Conservation (phyloP, 2,888 invertebrate genomes). For the Rapana venosa region DNA sequence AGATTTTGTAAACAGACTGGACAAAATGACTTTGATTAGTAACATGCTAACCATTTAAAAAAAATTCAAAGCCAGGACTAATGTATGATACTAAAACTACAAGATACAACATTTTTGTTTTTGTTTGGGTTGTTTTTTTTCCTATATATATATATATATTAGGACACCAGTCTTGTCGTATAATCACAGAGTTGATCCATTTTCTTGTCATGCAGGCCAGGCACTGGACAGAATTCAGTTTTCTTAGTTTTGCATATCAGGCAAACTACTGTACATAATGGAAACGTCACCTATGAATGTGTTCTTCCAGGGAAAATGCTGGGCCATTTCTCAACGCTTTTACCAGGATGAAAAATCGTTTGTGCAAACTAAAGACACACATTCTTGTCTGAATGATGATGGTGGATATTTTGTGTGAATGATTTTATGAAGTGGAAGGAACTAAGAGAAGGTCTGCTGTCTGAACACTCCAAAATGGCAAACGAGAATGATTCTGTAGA, state of each 20-base stretch:
- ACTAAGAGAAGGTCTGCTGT: not conserved
- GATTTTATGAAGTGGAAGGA: not conserved
- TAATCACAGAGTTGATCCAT: no score
- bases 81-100: no score
- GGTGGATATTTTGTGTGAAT: not conserved
- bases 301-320: not conserved
- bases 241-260: constrained; percentile 36
- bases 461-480: not conserved
- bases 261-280: not conserved
- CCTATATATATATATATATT: no score
- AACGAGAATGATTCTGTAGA: not conserved
- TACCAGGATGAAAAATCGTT: no score
- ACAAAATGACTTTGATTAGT: no score
- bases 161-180: no score
- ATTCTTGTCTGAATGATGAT: not conserved
- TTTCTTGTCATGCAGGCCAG: not conserved
- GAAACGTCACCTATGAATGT: not conserved
- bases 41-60: no score
- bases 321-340: not conserved
- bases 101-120: no score
- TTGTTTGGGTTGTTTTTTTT: no score
- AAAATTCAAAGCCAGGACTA: no score
- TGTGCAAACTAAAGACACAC: no score
- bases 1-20: no score
- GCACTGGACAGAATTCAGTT: constrained; percentile 17